Conservation (phyloP, 2,888 invertebrate genomes). For the Glyphotaelius pellucidus region DNA sequence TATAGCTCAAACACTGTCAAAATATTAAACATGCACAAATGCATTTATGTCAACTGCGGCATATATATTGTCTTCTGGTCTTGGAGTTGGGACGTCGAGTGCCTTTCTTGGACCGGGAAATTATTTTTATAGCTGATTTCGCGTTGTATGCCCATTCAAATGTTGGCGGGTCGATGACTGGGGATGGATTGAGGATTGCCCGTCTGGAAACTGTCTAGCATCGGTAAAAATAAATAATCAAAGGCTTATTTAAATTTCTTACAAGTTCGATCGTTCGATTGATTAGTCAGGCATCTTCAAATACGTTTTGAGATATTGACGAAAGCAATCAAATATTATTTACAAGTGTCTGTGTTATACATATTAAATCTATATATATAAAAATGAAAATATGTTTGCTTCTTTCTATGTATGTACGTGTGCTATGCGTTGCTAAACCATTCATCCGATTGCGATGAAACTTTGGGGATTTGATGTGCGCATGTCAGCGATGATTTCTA, state of each 20-base stretch:
- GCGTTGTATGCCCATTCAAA: background rate
- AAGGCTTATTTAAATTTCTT: background rate
- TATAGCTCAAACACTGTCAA: conserved; percentile 5
- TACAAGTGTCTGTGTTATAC: no score
- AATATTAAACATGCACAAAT: background rate
- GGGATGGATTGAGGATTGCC: background rate
- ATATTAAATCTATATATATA: no score
- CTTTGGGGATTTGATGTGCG: no score
- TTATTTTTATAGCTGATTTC: background rate
- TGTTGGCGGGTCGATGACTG: background rate
- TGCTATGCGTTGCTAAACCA: no score
- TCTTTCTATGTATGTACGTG: no score
- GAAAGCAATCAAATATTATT: no score
- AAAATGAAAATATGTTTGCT: no score
- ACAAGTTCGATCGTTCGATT: no score
- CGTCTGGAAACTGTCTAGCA: background rate
- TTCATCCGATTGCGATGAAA: no score
- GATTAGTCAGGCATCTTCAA: no score
- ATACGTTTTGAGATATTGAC: no score
- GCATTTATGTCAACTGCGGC: background rate
- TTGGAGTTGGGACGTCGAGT: background rate
- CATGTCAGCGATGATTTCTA: no score
- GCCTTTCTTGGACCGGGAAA: background rate
- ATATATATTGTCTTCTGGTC: background rate
- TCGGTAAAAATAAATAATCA: background rate